Conservation (phyloP, 35 echinoderm and acorn worm genomes). For the Apostichopus californicus region DNA sequence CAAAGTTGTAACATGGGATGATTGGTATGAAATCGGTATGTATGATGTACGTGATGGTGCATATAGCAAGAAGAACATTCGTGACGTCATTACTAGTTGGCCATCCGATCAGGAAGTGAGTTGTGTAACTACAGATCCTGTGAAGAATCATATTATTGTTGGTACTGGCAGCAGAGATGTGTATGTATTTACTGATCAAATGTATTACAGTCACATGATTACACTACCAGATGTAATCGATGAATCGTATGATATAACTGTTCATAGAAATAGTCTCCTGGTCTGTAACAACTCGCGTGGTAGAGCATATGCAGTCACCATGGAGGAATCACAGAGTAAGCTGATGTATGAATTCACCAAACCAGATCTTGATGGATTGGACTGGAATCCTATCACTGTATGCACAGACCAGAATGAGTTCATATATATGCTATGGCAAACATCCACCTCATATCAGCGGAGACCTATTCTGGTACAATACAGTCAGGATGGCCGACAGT, state of each 20-base stretch:
- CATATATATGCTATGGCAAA: constrained; percentile 13
- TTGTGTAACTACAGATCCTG: constrained; percentile 16
- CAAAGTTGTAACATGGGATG: background rate
- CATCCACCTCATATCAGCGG: no score
- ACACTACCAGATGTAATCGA: background rate
- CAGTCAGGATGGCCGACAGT: background rate
- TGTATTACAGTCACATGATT: background rate
- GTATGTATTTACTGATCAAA: constrained; percentile 10
- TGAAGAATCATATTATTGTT: background rate
- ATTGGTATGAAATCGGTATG: background rate
- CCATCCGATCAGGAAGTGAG: background rate
- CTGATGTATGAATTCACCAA: background rate
- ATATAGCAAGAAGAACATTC: background rate
- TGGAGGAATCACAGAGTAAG: background rate
- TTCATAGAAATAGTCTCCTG: background rate
- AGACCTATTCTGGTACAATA: background rate
- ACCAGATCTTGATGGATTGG: background rate
- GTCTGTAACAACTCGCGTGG: background rate
- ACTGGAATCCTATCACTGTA: background rate
- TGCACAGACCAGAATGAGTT: constrained; percentile 2
- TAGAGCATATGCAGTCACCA: background rate
- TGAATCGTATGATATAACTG: background rate
- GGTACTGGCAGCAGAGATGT: background rate
- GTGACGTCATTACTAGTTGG: background rate
- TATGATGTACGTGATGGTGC: background rate